phyloP scores from a whole-genome alignment of 2,888 invertebrate genomes.

The Ophion ellenae region DNA sequence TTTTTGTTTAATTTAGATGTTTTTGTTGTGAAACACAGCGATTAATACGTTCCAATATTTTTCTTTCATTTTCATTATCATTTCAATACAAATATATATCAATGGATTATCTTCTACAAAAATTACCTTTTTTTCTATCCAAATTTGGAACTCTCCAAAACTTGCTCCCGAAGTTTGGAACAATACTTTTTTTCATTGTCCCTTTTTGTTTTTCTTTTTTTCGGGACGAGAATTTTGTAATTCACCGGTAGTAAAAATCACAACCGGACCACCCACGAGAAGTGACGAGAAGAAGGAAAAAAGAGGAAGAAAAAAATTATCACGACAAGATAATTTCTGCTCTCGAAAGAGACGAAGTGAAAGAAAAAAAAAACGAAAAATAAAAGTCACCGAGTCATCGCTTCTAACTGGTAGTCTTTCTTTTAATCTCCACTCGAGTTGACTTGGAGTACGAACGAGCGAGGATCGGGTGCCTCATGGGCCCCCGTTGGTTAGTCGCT shows the following conservation, averaged over 20 bases:
- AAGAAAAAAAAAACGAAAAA: constrained; percentile 23
- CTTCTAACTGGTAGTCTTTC: constrained; percentile 83
- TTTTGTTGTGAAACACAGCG: neutral
- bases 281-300: constrained; percentile 29
- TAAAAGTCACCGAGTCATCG: constrained; percentile 82
- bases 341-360: constrained; percentile 69
- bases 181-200: neutral
- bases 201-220: neutral
- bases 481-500: neutral
- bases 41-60: constrained; percentile 5
- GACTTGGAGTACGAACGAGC: constrained; percentile 55
- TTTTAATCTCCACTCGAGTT: constrained; percentile 82
- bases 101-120: no score
- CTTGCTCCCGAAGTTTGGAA: neutral
- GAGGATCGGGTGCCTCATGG: neutral
- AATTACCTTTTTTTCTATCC: no score
- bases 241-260: neutral
- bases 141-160: neutral
- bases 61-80: neutral
- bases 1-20: neutral
- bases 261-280: constrained; percentile 79
- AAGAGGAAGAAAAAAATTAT: constrained; percentile 60
- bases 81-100: no score
- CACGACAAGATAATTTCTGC: constrained; percentile 81
- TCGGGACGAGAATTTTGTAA: constrained; percentile 13